A percentile compares a stretch with the other conserved stretches of the same genome.
Conservation (phyloP, 1,140 invertebrate species). For the Dinoponera quadriceps region DNA sequence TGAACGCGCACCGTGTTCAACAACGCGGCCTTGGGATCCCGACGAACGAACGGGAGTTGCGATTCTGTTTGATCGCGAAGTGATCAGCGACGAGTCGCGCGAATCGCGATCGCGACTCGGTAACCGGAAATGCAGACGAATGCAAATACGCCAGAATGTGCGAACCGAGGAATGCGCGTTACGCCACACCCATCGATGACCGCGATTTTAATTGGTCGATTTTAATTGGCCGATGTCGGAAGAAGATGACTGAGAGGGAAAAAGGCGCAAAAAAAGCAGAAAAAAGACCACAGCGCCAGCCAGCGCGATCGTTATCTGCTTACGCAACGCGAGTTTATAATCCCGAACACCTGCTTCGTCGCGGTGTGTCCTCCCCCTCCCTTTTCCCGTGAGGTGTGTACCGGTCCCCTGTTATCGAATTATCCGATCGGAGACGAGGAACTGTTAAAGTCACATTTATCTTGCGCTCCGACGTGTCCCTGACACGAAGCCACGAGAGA, state of each 20-base stretch:
- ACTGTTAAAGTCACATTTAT: constrained; percentile 1
- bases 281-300: background rate
- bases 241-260: background rate
- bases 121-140: constrained; percentile 39
- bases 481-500: background rate
- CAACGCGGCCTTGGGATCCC: constrained; percentile 37
- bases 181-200: background rate
- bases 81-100: background rate
- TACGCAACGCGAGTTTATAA: constrained; percentile 38
- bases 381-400: background rate
- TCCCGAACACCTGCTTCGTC: constrained; percentile 33
- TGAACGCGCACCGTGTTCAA: background rate
- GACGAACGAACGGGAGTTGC: background rate
- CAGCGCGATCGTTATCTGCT: constrained; percentile 35
- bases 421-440: constrained; percentile 3
- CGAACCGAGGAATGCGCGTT: background rate
- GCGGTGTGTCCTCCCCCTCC: background rate
- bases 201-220: constrained; percentile 8
- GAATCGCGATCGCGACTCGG: too few species aligned
- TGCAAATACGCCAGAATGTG: constrained; percentile 11
- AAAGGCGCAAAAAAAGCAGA: background rate
- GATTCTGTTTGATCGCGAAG: constrained; percentile 53
- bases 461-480: background rate
- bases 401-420: background rate
- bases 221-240: too few species aligned